Percentiles rank a stretch among this genome's conserved stretches.
These are phyloP conservation scores for Clavelina lepadiformis DNA, from an alignment of 23 tunicate genomes.

Conservation along the genomic window DNA sequence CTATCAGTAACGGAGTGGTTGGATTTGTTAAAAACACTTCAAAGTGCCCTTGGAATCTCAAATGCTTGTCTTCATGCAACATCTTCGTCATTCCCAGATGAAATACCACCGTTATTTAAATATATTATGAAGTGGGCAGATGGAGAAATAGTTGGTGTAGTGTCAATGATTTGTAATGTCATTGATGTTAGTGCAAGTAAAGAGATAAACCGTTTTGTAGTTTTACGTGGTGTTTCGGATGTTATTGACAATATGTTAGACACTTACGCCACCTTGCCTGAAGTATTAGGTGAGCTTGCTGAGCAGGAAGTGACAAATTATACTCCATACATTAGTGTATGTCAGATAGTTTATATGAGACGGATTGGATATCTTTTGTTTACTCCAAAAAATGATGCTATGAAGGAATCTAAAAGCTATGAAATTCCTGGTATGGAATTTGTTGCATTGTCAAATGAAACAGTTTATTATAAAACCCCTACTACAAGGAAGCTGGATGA, in stretches of 20 bases:
- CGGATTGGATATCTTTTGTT: constrained; percentile 72
- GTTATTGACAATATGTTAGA: constrained; percentile 51
- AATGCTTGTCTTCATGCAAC: constrained; percentile 59
- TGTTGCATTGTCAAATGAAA: constrained; percentile 54
- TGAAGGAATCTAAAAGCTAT: constrained; percentile 1
- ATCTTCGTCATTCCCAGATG: background rate
- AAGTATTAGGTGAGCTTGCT: constrained; percentile 39
- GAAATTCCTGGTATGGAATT: constrained; percentile 56
- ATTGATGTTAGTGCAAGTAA: constrained; percentile 68
- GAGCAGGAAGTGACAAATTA: constrained; percentile 41
- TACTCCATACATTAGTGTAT: constrained; percentile 47
- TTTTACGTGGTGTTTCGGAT: constrained; percentile 51
- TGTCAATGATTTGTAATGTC: constrained; percentile 29
- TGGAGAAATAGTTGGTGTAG: constrained; percentile 34
- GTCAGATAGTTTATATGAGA: constrained; percentile 87
- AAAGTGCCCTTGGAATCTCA: constrained; percentile 56
- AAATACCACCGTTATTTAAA: constrained; percentile 37
- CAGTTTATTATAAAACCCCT: constrained; percentile 68
- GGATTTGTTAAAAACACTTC: constrained; percentile 40
- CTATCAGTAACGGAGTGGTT: constrained; percentile 64
- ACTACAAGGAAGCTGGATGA: constrained; percentile 59
- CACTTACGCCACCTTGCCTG: constrained; percentile 41
- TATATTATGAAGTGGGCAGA: constrained; percentile 41
- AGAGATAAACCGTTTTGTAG: constrained; percentile 41
- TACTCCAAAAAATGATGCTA: constrained; percentile 18